Conservation (phyloP, 92 coral and sea anemone genomes). For the Chrysogorgia sp. region DNA sequence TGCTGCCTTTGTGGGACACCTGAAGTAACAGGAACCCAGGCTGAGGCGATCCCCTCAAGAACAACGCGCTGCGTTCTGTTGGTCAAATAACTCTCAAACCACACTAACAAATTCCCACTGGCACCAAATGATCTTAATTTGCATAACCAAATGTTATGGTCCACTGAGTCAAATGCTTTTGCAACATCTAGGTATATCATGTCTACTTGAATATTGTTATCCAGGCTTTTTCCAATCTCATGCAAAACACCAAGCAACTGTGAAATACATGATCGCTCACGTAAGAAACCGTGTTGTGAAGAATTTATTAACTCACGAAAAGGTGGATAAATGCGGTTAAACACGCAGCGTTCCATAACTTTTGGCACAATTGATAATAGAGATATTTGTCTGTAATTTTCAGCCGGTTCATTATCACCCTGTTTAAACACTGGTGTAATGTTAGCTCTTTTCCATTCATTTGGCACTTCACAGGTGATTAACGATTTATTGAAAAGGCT, state of each 20-base stretch:
- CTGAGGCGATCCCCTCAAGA: neutral
- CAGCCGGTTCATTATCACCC: neutral
- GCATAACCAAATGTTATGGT: neutral
- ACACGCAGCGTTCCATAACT: constrained; percentile 8
- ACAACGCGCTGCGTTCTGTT: neutral
- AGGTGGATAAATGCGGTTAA: neutral
- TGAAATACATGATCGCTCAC: neutral
- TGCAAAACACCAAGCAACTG: constrained; percentile 4
- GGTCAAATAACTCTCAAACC: neutral
- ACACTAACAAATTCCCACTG: neutral
- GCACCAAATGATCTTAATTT: neutral
- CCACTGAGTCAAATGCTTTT: constrained; percentile 3
- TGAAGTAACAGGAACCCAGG: neutral
- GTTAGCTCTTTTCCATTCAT: neutral
- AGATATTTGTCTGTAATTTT: neutral
- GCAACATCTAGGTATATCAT: neutral
- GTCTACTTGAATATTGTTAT: neutral
- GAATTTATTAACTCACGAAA: neutral
- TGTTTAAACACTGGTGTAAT: neutral
- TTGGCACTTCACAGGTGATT: neutral
- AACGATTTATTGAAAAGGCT: neutral
- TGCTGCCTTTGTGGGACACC: constrained; percentile 1
- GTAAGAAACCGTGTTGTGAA: constrained; percentile 2
- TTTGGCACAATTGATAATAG: neutral
- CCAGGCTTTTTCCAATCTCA: neutral